Base-by-base conservation (phyloP, 2,113 vertebrate species). In the Chaetops frenatus region DNA sequence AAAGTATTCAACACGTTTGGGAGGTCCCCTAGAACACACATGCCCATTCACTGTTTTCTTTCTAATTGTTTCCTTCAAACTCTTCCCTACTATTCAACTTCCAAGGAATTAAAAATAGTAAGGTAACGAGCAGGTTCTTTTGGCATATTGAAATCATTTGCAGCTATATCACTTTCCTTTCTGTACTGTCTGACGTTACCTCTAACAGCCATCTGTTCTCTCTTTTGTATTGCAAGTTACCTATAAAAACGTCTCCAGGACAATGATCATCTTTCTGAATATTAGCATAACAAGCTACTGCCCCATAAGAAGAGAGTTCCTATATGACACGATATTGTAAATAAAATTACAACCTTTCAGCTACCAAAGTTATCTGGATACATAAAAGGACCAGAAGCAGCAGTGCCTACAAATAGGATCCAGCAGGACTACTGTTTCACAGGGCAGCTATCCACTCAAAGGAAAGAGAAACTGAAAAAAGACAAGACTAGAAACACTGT, bases 41-140 rank as follows among this genome's bases (percentile, higher is more conserved):
- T 1, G 0, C 0, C 0, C 1, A 1, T 65, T 51, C 36, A 21
- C 10, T 14, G 12, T 14, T 58, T 51, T 42, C 22, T 35, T 81
- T 76, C 36, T 11, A 71, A 67, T 17, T 31, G 38, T 12, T 22
- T 40, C 42, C 56, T 58, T 57, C 56, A 62, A 57, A 36, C 10
- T 65, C 24, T 44, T 44, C 36, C n/a, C 25, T 62, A 44, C 13
- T 14, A 62, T 13, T 7, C 38, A 90, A 12, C 7, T 87, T 23
- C 56, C 2, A 20, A 45, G 13, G 13, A 70, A 78, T 61, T 69
- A 29, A 56, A 77, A 24, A 0, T 10, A 51, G 11, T 8, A 16
- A 45, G 15, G 28, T 21, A 58, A 60, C 4, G 23, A 66, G 40
- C 19, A 42, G 15, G 19, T 6, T 62, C 33, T 85, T 73, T 15